phyloP scores from a whole-genome alignment of 1,140 invertebrate species.

The Laupala kohalensis region DNA sequence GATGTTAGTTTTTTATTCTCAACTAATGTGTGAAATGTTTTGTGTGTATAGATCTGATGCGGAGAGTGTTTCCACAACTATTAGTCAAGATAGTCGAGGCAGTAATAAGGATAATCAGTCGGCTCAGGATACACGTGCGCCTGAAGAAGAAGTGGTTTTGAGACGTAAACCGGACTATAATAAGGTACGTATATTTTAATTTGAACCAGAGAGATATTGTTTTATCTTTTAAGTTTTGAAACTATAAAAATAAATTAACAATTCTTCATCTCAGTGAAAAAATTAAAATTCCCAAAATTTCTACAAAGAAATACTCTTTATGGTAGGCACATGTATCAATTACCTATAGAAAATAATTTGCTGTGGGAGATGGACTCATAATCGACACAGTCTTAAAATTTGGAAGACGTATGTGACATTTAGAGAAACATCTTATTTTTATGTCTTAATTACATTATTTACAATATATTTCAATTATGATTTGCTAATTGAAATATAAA shows the following conservation, averaged over 20 bases:
- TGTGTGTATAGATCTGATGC: constrained; percentile 50
- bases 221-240: background rate
- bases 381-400: too few relatives aligned
- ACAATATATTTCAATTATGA: too few relatives aligned
- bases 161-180: constrained; percentile 40
- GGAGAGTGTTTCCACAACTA: constrained; percentile 66
- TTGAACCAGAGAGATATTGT: background rate
- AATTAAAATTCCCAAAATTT: too few relatives aligned
- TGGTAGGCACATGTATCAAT: too few relatives aligned
- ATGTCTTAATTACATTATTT: too few relatives aligned
- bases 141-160: constrained; percentile 43
- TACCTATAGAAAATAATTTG: too few relatives aligned
- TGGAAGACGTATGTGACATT: too few relatives aligned
- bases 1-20: background rate
- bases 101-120: constrained; percentile 30
- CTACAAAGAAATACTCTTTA: too few relatives aligned
- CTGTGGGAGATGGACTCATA: too few relatives aligned
- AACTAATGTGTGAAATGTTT: background rate
- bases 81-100: constrained; percentile 60
- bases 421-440: too few relatives aligned
- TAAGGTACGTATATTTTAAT: background rate
- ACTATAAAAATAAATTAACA: background rate
- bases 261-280: background rate
- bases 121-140: constrained; percentile 23
- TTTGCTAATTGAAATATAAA: too few relatives aligned